These are phyloP conservation scores for Ceyx margarethae DNA, from an alignment of 2,113 vertebrate species.

Conservation along the genomic window DNA sequence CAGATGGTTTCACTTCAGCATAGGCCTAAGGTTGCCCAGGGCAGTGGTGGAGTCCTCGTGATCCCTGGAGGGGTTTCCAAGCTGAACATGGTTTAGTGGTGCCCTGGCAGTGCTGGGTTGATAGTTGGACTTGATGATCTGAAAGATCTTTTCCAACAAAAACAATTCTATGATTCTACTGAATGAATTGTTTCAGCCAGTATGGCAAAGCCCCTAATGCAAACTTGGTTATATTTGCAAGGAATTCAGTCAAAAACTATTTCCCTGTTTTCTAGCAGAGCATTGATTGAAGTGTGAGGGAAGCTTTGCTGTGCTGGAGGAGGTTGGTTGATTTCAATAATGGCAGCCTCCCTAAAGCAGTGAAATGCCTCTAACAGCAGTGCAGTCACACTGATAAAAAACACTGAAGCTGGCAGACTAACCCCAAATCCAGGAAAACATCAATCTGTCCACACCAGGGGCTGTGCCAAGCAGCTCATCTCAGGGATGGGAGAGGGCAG, in stretches of 20 bases:
- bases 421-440: constrained; percentile 33
- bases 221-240: background rate
- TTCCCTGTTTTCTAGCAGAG: background rate
- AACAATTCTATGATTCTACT: background rate
- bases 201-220: background rate
- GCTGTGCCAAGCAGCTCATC: constrained; percentile 17
- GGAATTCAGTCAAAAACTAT: background rate
- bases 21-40: background rate
- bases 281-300: background rate
- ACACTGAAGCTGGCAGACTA: constrained; percentile 14
- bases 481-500: constrained; percentile 31
- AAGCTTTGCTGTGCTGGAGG: background rate
- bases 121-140: no score
- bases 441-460: constrained; percentile 39
- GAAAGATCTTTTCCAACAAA: background rate
- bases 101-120: background rate
- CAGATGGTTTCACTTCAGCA: background rate
- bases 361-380: background rate
- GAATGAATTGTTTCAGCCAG: background rate
- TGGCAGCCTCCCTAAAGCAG: background rate
- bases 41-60: background rate
- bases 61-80: background rate
- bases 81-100: background rate
- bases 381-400: constrained; percentile 26
- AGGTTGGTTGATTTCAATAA: background rate